Base-by-base conservation (phyloP, 2,113 vertebrate species). In the Abramis brama region DNA sequence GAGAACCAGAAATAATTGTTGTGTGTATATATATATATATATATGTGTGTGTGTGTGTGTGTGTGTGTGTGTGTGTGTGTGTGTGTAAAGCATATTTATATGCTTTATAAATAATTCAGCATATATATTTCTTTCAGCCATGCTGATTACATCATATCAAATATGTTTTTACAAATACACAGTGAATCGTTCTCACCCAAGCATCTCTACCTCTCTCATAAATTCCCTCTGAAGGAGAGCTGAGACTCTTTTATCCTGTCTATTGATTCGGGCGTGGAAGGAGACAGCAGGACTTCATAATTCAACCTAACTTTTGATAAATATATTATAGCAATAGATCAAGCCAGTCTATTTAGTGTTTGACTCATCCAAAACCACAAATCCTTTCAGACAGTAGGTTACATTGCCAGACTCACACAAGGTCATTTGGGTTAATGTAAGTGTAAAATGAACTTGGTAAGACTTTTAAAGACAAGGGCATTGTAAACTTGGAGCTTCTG, bases 251-350 rank as follows among this genome's bases (percentile, higher is more conserved):
- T 89, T 81, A 89, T 85, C 36, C 78, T 55, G 30, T 78, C 73
- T 87, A 82, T 85, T 68, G 85, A 89, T 85, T 79, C 52, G 64
- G 86, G 62, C 73, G 82, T 47, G 43, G 71, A 57, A 21, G 13
- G 36, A 52, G 80, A 83, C 52, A 73, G 62, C 64, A 55, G n/a
- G 47, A 36, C 76, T 47, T 79, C 77, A 81, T 86, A 84, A 84
- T 86, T 81, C 55, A 71, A 68, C 85, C n/a, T 84, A 39, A 81
- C 73, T 25, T 70, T 64, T 88, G 84, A 82, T 85, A 81, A 86
- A 88, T 89, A 77, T 84, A 89, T 85, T 68, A 68, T 79, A 8
- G 79, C 30, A 47, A 82, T 85, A 85, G 33, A 43, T 85, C 71
- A 66, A 62, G 36, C 60, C 50, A 70, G 71, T 84, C 76, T 84